Base-by-base conservation (phyloP, 2,888 invertebrate species). In the Nasonovia ribisnigri region DNA sequence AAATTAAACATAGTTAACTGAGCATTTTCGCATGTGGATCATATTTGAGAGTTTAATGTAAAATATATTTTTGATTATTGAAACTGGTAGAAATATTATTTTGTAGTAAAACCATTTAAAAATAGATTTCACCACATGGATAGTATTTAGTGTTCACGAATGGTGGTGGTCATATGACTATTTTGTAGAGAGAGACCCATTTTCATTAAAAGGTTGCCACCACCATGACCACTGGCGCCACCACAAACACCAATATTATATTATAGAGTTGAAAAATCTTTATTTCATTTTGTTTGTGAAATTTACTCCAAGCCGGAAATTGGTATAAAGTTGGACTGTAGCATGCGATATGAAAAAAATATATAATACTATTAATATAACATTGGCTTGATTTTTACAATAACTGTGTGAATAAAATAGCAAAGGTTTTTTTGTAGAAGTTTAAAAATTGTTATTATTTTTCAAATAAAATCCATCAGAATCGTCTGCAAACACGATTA, bases 401-500 rank as follows among this genome's bases (percentile, higher is more conserved):
- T 60, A 89, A 89, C 26, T 89, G 16, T 89, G 16, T n/a, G 43
- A 90, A 46, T 29, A 26, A 26, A 6, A 26, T 54, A 54, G 5
- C 54, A 54, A 20, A 54, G 54, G 54, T 20, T 54, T 54, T 54
- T 54, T 54, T 54, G 54, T 54, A 54, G 20, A 54, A 54, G 26
- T 84, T 51, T 42, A 84, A 54, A 51, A 84, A 51, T 84, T 84
- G 16, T 42, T 84, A 84, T 84, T 84, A 77, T 51, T 77, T 51
- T 77, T 6, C 67, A 90, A 88, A 36, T 36, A 42, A 90, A 90
- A 90, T 90, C 90, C 67, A 51, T 42, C 36, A 48, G 5, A 84
- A 42, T 54, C 54, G 84, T 91, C 54, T 42, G 42, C 51, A 84
- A 42, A 42, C 91, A 91, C 91, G 84, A 54, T 84, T 84, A 84